These are phyloP conservation scores for Aldrovandia affinis DNA, from an alignment of 2,797 vertebrate genomes.

Conservation along the genomic window DNA sequence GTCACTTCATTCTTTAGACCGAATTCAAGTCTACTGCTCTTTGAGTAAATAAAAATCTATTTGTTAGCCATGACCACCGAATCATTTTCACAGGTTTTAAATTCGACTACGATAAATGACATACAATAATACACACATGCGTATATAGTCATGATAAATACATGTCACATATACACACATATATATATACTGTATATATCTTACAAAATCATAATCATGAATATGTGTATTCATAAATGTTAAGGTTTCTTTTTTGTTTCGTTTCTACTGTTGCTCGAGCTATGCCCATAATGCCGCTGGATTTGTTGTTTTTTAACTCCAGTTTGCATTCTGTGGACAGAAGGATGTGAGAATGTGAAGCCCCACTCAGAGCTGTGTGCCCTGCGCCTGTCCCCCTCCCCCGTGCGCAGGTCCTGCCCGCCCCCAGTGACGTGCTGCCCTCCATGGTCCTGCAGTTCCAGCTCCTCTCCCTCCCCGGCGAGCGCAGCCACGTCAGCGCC, in stretches of 20 bases:
- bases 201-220: neutral
- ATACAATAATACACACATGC: neutral
- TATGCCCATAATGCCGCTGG: neutral
- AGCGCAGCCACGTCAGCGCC: constrained; percentile 58
- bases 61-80: constrained; percentile 62
- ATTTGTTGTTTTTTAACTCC: neutral
- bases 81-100: constrained; percentile 2
- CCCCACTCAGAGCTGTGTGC: neutral
- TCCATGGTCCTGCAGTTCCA: constrained; percentile 84
- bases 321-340: neutral
- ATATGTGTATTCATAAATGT: neutral
- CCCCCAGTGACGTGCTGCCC: constrained; percentile 69
- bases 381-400: neutral
- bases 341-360: neutral
- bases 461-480: constrained; percentile 74
- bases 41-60: constrained; percentile 73
- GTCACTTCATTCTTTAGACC: constrained; percentile 78
- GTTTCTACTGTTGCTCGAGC: neutral
- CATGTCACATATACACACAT: neutral
- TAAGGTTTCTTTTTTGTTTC: neutral
- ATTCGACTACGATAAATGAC: neutral
- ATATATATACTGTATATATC: neutral
- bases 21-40: constrained; percentile 57
- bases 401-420: constrained; percentile 76
- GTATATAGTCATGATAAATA: neutral